Evolutionary conservation across 2,797 vertebrate species (phyloP), one percentile per base, ranked within the genome.

Genomic region (Monodelphis domestica): DNA sequence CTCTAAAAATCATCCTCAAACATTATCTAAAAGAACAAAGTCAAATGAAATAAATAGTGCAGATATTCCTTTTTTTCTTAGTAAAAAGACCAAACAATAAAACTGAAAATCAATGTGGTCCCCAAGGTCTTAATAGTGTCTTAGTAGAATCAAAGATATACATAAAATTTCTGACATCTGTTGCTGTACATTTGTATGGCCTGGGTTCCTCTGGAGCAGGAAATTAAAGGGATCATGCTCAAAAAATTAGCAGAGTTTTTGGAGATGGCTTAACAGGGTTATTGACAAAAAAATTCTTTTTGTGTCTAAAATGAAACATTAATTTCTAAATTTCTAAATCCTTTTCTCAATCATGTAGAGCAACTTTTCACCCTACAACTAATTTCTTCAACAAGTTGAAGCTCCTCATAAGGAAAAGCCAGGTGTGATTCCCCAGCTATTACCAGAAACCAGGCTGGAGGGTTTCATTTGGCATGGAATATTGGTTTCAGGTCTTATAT

Each of bases 51-150:
- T 90, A 91, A 94, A 89, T n/a, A 50, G 53, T 51, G 78, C 93
- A 95, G 93, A 89, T 94, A 53, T 88, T 91, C 92, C 56, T 33
- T 14, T 12, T 2, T n/a, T 59, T 59, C n/a, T 87, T 93, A 91
- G 84, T 92, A 87, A 95, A 97, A 88, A 93, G 38, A 87, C 52
- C 38, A 59, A 54, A 45, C 52, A 89, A 56, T 52, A 90, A 96
- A 89, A 54, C 11, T 15, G 2, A 87, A 93, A 51, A 89, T 96
- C 90, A 93, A 93, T 94, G 87, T 51, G 0, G 33, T 88, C 51
- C 26, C 26, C 52, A 90, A 93, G 89, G 78, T 50, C n/a, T n/a
- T n/a, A n/a, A n/a, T 87, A 7, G 51, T 24, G 24, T 54, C 78
- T 87, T 57, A 51, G 38, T 5, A 55, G 63, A 78, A 56, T 87